Evolutionary conservation across 1,140 invertebrate genomes (phyloP), one percentile per base, ranked within the genome.

Genomic region (Stenopsyche tienmushanensis): DNA sequence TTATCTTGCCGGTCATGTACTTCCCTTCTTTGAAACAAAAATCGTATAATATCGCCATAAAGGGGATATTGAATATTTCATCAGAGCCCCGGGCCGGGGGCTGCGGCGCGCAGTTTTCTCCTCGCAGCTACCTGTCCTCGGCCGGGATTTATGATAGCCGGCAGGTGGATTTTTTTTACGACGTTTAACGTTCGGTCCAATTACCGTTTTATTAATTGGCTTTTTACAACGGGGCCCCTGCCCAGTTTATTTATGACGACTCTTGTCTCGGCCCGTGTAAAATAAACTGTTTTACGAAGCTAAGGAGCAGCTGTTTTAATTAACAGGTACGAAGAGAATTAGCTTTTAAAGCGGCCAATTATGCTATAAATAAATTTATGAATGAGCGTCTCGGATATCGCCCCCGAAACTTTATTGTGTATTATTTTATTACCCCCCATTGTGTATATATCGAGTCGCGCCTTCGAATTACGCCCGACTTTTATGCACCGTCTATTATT

Each of bases 141-240:
- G 29, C 29, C 26, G 47, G 57, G 57, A 69, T 69, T 69, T 69
- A 69, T 54, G 49, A 65, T 25, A 18, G 39, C 47, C 41, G 50
- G 57, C 66, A 69, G 66, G 63, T 69, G 67, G 23, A 21, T 64
- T 68, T 59, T 64, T 59, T 59, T 42, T 53, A 17, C 42, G 13
- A 24, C 58, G 24, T 68, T 68, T 44, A 54, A 64, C 24, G 65
- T 52, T 55, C 65, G 52, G 54, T 54, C 60, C 62, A 59, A 67
- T 67, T 64, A 64, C 47, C 42, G 60, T 59, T 64, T 67, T 67
- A 67, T 67, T 67, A 67, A 67, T 64, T 67, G 53, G 54, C 42
- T 58, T 53, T 57, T 58, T 64, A 53, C 45, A 10, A 23, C 57
- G 21, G 15, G 17, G 34, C 63, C 29, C 29, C 29, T 5, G 13